Percentiles rank a stretch among this genome's conserved stretches.
Evolutionary conservation across 1,140 invertebrate species (phyloP).

Genomic region (Portunus trituberculatus): DNA sequence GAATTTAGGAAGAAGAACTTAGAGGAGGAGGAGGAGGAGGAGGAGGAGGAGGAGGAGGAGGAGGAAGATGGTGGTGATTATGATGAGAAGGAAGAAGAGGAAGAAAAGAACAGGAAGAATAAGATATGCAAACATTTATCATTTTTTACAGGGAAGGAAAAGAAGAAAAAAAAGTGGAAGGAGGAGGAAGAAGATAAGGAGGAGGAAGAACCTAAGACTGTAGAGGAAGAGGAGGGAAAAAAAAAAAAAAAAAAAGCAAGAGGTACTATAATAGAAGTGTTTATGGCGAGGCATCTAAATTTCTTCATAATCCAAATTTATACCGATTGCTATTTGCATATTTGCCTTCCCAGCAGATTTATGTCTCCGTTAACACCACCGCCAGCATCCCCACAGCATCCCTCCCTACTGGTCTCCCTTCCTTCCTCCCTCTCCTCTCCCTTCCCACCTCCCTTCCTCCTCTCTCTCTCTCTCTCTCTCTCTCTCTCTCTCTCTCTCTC

Average conservation of each 20-base stretch:
- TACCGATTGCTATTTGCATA: background rate
- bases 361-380: background rate
- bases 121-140: no score
- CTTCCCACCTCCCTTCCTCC: background rate
- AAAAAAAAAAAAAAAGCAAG: background rate
- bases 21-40: no score
- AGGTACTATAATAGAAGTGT: background rate
- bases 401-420: no score
- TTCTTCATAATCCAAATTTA: conserved; percentile 16
- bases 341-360: background rate
- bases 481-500: background rate
- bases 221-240: background rate
- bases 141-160: no score
- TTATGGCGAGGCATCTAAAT: background rate
- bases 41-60: no score
- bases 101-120: no score
- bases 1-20: no score
- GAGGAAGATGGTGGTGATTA: no score
- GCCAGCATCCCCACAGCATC: background rate
- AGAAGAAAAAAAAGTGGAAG: background rate
- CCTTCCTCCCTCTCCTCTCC: no score
- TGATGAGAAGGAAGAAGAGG: no score
- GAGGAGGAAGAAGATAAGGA: background rate
- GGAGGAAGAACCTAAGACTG: background rate
- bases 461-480: background rate